phyloP scores from a whole-genome alignment of 2,888 invertebrate species.

The Rhingia campestris region DNA sequence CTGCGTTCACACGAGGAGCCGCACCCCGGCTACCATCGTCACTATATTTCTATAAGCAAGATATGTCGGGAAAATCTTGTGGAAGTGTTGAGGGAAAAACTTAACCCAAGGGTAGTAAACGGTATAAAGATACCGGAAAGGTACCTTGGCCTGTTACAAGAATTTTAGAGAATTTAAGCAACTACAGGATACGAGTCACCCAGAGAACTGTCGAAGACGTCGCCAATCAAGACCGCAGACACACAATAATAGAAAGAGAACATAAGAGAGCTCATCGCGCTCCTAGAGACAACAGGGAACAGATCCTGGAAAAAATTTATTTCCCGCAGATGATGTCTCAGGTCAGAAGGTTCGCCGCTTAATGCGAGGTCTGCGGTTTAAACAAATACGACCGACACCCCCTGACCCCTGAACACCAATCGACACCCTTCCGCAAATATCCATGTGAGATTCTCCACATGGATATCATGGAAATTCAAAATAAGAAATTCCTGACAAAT shows the following conservation, averaged over 20 bases:
- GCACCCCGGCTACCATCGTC: no score
- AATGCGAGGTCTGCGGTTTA: conserved; percentile 31
- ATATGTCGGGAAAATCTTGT: no score
- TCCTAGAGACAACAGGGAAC: not conserved
- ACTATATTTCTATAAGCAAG: no score
- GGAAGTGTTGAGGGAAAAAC: no score
- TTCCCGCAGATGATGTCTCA: conserved; percentile 38
- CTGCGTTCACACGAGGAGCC: no score
- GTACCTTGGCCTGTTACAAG: no score
- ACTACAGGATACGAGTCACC: not conserved
- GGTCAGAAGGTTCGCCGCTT: conserved; percentile 29
- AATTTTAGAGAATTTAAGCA: not conserved
- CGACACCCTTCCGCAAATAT: conserved; percentile 36
- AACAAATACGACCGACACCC: conserved; percentile 56
- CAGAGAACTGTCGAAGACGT: conserved; percentile 1
- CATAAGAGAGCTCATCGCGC: no score
- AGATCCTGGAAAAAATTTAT: conserved; percentile 35
- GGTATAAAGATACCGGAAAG: no score
- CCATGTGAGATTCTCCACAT: conserved; percentile 20
- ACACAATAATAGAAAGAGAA: not conserved
- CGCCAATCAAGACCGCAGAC: conserved; percentile 16
- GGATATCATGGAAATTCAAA: no score
- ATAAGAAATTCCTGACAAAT: no score
- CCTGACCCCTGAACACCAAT: conserved; percentile 38
- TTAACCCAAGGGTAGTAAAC: no score